Conservation (phyloP, 2,888 invertebrate genomes). For the Byasa hedistus region DNA sequence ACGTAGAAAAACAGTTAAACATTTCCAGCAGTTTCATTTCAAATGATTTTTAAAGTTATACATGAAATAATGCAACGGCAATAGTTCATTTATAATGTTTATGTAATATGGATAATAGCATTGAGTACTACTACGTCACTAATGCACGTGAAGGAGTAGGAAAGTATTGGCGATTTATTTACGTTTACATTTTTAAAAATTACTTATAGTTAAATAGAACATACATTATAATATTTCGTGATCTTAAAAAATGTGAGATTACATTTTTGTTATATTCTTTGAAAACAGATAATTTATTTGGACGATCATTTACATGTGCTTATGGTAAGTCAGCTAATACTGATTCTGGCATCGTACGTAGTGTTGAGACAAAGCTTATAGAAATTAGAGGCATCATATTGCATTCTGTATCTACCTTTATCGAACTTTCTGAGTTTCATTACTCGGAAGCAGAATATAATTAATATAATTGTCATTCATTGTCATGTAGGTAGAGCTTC, state of each 20-base stretch:
- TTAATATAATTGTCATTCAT: conserved; percentile 63
- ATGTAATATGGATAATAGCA: conserved; percentile 38
- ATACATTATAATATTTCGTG: conserved; percentile 49
- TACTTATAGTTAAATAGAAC: conserved; percentile 26
- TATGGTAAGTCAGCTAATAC: conserved; percentile 75
- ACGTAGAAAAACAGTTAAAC: conserved; percentile 1
- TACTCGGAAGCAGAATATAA: conserved; percentile 58
- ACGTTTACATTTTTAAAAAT: conserved; percentile 30
- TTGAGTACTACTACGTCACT: conserved; percentile 22
- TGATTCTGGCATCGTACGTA: conserved; percentile 60
- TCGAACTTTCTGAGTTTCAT: conserved; percentile 56
- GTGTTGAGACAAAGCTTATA: conserved; percentile 71
- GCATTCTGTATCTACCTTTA: conserved; percentile 50
- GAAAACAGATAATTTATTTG: conserved; percentile 52
- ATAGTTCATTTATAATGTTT: conserved; percentile 36
- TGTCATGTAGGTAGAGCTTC: conserved; percentile 58
- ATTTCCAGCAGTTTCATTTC: conserved; percentile 18
- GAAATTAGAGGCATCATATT: conserved; percentile 69
- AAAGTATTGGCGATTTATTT: conserved; percentile 23
- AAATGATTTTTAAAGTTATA: conserved; percentile 12
- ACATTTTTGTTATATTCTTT: conserved; percentile 49
- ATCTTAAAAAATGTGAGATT: conserved; percentile 58
- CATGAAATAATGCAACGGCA: conserved; percentile 36
- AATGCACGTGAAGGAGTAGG: conserved; percentile 19
- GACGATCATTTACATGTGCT: conserved; percentile 65